Evolutionary conservation across 2,113 vertebrate species (phyloP).

Genomic region (Gavia stellata): DNA sequence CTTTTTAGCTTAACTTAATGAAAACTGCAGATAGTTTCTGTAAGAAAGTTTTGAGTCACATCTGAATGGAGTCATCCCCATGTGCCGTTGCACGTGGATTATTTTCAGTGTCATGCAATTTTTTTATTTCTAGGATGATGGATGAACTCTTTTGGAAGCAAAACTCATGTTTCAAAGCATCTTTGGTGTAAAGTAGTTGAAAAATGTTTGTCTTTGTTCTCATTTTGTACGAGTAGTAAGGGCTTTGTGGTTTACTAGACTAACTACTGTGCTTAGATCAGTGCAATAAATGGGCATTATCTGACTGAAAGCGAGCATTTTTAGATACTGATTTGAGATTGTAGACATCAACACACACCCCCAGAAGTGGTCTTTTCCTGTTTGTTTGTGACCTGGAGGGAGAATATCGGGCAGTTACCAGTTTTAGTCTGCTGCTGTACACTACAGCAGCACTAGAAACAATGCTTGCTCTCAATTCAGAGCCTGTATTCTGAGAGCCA

Average conservation of each 20-base stretch:
- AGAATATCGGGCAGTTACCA: not conserved
- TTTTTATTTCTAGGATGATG: not conserved
- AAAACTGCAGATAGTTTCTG: not conserved
- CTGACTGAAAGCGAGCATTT: not conserved
- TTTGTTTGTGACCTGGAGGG: not conserved
- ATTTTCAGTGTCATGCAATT: not conserved
- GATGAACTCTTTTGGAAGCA: not conserved
- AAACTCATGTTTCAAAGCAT: not conserved
- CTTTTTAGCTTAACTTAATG: not conserved
- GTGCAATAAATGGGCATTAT: not conserved
- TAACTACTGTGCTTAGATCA: not conserved
- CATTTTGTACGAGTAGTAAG: not conserved
- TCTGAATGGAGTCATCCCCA: not conserved
- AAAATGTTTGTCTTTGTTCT: not conserved
- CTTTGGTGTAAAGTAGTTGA: not conserved
- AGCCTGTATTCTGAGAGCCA: not conserved
- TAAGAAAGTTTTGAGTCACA: not conserved
- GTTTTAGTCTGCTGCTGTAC: not conserved
- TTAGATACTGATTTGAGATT: not conserved
- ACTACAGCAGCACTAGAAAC: not conserved
- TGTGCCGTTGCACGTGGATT: not conserved
- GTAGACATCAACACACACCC: not conserved
- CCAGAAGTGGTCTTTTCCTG: not conserved
- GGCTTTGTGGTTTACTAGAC: not conserved
- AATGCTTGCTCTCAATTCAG: not conserved